Conservation (phyloP, 53 echinoderm and acorn worm species). For the Crossaster papposus region DNA sequence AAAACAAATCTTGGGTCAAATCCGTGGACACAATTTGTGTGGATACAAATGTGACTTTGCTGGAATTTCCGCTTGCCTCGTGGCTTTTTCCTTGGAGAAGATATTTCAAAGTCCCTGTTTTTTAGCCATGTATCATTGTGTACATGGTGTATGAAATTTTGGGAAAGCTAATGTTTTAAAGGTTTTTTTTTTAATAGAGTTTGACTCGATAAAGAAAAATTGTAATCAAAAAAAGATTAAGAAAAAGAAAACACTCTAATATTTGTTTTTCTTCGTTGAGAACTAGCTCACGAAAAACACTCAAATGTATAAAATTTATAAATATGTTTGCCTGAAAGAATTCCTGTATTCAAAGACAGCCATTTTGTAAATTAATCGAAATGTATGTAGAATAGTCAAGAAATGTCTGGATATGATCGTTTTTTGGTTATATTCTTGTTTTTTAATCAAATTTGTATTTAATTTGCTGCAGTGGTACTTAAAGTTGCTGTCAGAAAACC, state of each 20-base stretch:
- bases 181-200: too few species aligned
- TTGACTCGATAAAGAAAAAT: too few species aligned
- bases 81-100: neutral
- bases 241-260: too few species aligned
- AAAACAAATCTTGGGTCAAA: too few species aligned
- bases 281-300: neutral
- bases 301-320: neutral
- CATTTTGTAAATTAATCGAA: neutral
- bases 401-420: neutral
- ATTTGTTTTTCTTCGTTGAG: too few species aligned
- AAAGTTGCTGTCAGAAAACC: neutral
- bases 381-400: neutral
- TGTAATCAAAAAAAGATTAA: too few species aligned
- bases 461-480: constrained; percentile 28
- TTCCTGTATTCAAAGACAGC: neutral
- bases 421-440: neutral
- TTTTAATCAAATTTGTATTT: too few species aligned
- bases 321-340: neutral
- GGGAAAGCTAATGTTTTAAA: too few species aligned
- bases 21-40: too few species aligned
- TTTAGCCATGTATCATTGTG: neutral
- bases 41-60: neutral
- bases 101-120: neutral
- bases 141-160: neutral
- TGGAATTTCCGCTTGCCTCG: neutral